A percentile compares a stretch with the other conserved stretches of the same genome.
Conservation (phyloP, 2,888 invertebrate genomes). For the Tachystola acroxantha region DNA sequence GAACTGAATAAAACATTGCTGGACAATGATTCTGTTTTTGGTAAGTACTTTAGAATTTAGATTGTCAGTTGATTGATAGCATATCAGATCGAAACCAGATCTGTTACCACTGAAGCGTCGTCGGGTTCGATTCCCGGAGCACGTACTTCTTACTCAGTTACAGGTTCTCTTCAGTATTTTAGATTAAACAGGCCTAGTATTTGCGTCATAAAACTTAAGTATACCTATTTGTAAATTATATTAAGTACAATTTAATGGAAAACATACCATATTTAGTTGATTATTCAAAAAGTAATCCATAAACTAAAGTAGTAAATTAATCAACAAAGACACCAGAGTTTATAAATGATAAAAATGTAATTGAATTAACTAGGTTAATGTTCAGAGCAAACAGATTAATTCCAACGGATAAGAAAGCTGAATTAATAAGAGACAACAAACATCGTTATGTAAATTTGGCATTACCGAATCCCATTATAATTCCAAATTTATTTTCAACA, state of each 20-base stretch:
- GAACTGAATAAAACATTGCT: conserved; percentile 89
- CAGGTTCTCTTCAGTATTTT: no score
- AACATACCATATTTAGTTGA: no score
- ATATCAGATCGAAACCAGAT: no score
- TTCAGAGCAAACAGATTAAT: conserved; percentile 10
- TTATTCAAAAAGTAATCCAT: neutral
- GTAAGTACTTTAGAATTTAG: no score
- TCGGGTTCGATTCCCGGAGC: no score
- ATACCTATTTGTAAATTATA: no score
- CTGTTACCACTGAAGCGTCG: no score
- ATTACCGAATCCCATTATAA: conserved; percentile 3
- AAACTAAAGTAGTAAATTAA: neutral
- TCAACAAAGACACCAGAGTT: neutral
- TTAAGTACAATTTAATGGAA: no score
- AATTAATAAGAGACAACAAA: conserved; percentile 10
- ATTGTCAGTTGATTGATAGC: no score
- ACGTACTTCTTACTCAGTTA: no score
- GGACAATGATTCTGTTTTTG: conserved; percentile 88
- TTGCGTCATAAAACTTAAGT: no score
- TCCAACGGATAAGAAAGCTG: conserved; percentile 6
- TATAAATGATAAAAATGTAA: conserved; percentile 6
- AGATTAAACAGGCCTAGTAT: no score
- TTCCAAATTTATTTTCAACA: conserved; percentile 7
- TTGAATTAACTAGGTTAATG: conserved; percentile 4
- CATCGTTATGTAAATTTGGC: conserved; percentile 9